Conservation (phyloP, 2,888 invertebrate genomes). For the Aleiodes testaceus region DNA sequence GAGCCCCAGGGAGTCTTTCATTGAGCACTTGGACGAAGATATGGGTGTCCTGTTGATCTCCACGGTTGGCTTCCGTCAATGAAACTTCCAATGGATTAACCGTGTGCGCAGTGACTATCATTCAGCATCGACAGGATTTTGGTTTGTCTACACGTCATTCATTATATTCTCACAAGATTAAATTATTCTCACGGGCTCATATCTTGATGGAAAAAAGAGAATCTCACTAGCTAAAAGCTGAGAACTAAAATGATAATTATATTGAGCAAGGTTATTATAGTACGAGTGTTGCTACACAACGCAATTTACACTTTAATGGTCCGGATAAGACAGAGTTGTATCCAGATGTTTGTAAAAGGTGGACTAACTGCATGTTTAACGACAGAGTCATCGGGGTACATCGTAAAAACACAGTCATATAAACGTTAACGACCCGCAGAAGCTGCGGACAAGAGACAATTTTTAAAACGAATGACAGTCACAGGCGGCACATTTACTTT, state of each 20-base stretch:
- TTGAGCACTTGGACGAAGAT: slow-evolving; percentile 60
- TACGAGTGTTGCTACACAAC: slow-evolving; percentile 35
- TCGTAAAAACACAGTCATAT: slow-evolving; percentile 54
- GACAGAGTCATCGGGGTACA: slow-evolving; percentile 52
- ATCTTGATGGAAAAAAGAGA: background rate
- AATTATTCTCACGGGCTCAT: background rate
- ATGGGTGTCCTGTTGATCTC: slow-evolving; percentile 50
- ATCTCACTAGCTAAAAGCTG: background rate
- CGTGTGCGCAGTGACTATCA: background rate
- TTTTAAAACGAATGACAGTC: slow-evolving; percentile 48
- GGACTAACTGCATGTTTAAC: slow-evolving; percentile 51
- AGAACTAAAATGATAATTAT: slow-evolving; percentile 21
- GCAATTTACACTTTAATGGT: slow-evolving; percentile 45
- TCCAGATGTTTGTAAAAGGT: slow-evolving; percentile 41
- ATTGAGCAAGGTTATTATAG: slow-evolving; percentile 31
- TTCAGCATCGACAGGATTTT: no score
- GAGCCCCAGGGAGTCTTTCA: slow-evolving; percentile 63
- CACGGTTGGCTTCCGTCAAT: slow-evolving; percentile 61
- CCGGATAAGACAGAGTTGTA: slow-evolving; percentile 42
- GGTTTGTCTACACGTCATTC: no score
- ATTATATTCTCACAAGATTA: background rate
- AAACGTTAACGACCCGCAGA: slow-evolving; percentile 55
- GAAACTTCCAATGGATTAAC: slow-evolving; percentile 16
- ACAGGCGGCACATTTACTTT: slow-evolving; percentile 5
- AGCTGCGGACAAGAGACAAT: slow-evolving; percentile 45